These are phyloP conservation scores for Lepetodrilus schrolli DNA, from an alignment of 2,888 invertebrate genomes.

Conservation along the genomic window DNA sequence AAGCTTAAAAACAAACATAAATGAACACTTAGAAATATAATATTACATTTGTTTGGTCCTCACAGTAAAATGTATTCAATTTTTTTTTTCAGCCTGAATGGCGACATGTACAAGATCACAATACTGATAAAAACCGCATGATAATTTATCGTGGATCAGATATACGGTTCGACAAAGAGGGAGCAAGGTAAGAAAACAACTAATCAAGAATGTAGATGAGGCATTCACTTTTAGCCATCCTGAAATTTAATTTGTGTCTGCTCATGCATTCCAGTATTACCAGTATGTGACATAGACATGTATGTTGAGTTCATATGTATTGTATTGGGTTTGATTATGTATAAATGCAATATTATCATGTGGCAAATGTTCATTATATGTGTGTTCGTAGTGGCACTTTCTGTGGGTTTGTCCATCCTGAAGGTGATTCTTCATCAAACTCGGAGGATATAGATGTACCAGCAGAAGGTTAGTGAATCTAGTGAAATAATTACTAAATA, in stretches of 20 bases:
- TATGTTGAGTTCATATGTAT: background rate
- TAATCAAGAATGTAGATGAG: too few relatives aligned
- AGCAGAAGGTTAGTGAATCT: too few relatives aligned
- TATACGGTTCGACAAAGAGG: conserved; percentile 83
- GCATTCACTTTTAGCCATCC: too few relatives aligned
- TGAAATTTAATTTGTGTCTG: too few relatives aligned
- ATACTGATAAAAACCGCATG: conserved; percentile 79
- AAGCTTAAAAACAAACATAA: too few relatives aligned
- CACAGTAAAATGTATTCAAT: too few relatives aligned
- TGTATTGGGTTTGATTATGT: too few relatives aligned
- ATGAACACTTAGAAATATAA: too few relatives aligned
- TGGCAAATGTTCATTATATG: too few relatives aligned
- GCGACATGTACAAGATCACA: conserved; percentile 84
- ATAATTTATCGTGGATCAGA: conserved; percentile 91
- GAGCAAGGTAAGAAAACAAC: background rate
- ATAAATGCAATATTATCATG: too few relatives aligned
- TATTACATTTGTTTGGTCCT: too few relatives aligned
- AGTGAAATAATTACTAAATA: too few relatives aligned
- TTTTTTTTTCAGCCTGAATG: conserved; percentile 84
- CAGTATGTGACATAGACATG: background rate
- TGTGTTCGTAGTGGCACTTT: conserved; percentile 34
- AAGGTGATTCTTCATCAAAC: background rate
- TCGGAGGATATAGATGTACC: background rate
- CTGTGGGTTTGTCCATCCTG: conserved; percentile 33
- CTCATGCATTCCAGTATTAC: background rate